These are phyloP conservation scores for Podarcis cretensis DNA, from an alignment of 2,113 vertebrate genomes.

Conservation along the genomic window DNA sequence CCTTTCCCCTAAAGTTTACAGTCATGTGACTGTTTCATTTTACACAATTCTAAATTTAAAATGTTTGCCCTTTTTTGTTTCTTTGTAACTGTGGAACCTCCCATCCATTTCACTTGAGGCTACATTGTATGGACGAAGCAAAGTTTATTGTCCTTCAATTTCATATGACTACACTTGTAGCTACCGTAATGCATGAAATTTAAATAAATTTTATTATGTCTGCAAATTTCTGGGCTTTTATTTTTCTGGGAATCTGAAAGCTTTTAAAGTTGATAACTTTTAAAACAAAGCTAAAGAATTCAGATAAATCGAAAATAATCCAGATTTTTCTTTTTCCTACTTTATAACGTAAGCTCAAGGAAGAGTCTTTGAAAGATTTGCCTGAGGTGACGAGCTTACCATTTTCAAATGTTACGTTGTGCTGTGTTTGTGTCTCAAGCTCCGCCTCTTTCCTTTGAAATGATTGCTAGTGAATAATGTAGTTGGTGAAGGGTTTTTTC, in stretches of 20 bases:
- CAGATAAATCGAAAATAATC: not conserved
- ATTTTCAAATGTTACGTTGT: no score
- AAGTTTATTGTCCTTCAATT: slow-evolving; percentile 72
- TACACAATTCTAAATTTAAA: slow-evolving; percentile 55
- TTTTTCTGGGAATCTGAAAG: slow-evolving; percentile 64
- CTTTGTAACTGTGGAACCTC: slow-evolving; percentile 72
- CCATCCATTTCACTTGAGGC: slow-evolving; percentile 74
- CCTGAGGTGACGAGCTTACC: not conserved
- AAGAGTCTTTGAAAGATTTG: not conserved
- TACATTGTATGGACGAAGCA: slow-evolving; percentile 73
- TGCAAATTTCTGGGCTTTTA: slow-evolving; percentile 78
- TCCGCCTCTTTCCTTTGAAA: not conserved
- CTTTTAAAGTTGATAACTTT: slow-evolving; percentile 27
- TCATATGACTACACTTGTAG: slow-evolving; percentile 74
- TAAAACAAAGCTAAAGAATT: not conserved
- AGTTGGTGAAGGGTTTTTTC: not conserved
- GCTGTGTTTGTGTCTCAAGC: not conserved
- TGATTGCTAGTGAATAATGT: not conserved
- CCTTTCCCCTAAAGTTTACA: slow-evolving; percentile 59
- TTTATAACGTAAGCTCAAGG: slow-evolving; percentile 23
- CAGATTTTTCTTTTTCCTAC: not conserved
- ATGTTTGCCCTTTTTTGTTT: slow-evolving; percentile 53
- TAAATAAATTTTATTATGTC: slow-evolving; percentile 81
- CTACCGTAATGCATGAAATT: slow-evolving; percentile 79
- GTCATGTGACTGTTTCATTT: slow-evolving; percentile 61